Evolutionary conservation across 2,888 invertebrate species (phyloP).

Genomic region (Brachyopa scutellaris): DNA sequence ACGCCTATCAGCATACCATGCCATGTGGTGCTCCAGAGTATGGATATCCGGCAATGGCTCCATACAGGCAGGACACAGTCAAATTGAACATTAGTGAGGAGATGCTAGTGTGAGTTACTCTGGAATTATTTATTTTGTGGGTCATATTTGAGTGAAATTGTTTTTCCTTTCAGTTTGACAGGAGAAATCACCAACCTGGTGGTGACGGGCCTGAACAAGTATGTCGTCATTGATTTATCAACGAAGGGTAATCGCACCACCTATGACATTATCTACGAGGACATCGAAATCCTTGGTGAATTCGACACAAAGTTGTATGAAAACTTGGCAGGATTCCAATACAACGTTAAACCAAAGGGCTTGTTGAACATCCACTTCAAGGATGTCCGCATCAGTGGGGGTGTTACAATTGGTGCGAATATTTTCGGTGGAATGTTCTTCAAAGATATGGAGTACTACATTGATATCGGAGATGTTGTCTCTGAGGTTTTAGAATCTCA

Average conservation of each 20-base stretch:
- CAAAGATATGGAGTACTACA: slow-evolving; percentile 70
- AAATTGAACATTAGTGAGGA: slow-evolving; percentile 5
- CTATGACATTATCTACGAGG: slow-evolving; percentile 74
- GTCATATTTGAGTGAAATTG: neutral
- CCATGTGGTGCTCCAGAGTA: slow-evolving; percentile 75
- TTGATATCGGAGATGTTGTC: slow-evolving; percentile 73
- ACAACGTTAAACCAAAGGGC: slow-evolving; percentile 12
- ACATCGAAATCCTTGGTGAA: slow-evolving; percentile 74
- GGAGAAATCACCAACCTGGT: slow-evolving; percentile 75
- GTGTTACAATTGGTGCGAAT: slow-evolving; percentile 7
- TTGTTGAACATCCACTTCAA: slow-evolving; percentile 31
- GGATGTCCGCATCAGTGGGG: slow-evolving; percentile 14
- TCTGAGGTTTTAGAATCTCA: slow-evolving; percentile 75
- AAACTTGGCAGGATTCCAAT: slow-evolving; percentile 68
- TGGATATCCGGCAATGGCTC: slow-evolving; percentile 75
- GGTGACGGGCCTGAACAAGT: slow-evolving; percentile 74
- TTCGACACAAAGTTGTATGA: slow-evolving; percentile 42
- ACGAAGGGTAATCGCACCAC: slow-evolving; percentile 70
- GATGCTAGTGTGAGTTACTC: slow-evolving; percentile 7
- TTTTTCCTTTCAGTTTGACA: slow-evolving; percentile 31
- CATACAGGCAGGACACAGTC: slow-evolving; percentile 44
- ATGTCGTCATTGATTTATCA: slow-evolving; percentile 68
- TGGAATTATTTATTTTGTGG: neutral
- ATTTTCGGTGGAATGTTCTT: slow-evolving; percentile 72
- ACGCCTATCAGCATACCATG: slow-evolving; percentile 74